Evolutionary conservation across 2,888 invertebrate genomes (phyloP).

Genomic region (Mesorhabditis sp.): DNA sequence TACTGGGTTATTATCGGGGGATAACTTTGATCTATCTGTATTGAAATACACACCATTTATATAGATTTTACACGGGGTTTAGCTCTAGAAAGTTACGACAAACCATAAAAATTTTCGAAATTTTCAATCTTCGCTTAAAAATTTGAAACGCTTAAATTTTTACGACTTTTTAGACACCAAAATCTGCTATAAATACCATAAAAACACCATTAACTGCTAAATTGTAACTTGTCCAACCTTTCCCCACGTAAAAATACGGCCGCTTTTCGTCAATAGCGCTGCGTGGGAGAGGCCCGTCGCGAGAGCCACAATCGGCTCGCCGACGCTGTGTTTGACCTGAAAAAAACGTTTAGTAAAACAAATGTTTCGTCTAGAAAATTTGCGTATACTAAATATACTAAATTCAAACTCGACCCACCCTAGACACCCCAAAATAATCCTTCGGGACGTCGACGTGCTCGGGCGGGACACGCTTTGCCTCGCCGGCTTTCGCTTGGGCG

Average conservation of each 20-base stretch:
- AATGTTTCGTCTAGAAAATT: neutral
- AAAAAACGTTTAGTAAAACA: neutral
- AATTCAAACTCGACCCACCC: neutral
- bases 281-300: constrained; percentile 50
- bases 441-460: neutral
- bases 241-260: constrained; percentile 51
- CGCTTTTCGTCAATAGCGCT: constrained; percentile 40
- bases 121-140: no score
- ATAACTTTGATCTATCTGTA: no score
- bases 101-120: no score
- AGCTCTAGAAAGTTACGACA: no score
- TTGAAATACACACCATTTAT: no score
- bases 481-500: constrained; percentile 20
- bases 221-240: constrained; percentile 20
- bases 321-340: neutral
- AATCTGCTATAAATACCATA: no score
- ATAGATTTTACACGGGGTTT: no score
- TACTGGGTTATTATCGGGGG: neutral
- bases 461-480: neutral
- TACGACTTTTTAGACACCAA: no score
- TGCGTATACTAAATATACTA: neutral
- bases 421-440: neutral
- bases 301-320: constrained; percentile 18
- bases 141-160: no score
- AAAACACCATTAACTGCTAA: no score